Evolutionary conservation across 2,113 vertebrate genomes (phyloP).

Genomic region (Xiphorhynchus elegans): DNA sequence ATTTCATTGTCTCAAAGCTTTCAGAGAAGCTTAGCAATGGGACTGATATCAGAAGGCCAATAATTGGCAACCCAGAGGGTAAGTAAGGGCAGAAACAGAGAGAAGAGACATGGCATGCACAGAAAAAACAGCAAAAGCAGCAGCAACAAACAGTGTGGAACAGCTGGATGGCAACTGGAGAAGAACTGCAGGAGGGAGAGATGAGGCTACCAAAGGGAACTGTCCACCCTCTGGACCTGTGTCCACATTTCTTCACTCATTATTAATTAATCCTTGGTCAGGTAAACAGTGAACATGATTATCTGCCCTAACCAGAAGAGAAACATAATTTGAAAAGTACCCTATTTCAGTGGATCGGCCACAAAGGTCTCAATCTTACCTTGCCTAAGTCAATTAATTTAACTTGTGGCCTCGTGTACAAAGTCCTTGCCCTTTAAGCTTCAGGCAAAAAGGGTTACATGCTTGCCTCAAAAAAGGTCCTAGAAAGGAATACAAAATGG

Average conservation of each 20-base stretch:
- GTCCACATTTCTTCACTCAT: not conserved
- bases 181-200: not conserved
- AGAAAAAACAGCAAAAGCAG: not conserved
- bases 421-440: not conserved
- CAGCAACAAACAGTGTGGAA: not conserved
- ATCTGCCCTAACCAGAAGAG: not conserved
- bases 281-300: not conserved
- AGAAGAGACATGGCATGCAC: not conserved
- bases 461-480: not conserved
- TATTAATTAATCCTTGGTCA: not conserved
- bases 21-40: not conserved
- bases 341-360: not conserved
- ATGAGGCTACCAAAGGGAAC: not conserved
- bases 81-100: not conserved
- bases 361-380: not conserved
- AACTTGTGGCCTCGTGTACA: not conserved
- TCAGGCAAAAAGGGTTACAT: not conserved
- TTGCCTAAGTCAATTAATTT: not conserved
- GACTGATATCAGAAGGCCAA: not conserved
- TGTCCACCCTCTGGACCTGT: not conserved
- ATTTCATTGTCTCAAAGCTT: not conserved
- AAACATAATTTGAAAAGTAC: not conserved
- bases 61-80: not conserved
- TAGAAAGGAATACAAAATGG: not conserved
- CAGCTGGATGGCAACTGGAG: not conserved